Base-by-base conservation (phyloP, 2,888 invertebrate species). In the Ornithoptera alexandrae region DNA sequence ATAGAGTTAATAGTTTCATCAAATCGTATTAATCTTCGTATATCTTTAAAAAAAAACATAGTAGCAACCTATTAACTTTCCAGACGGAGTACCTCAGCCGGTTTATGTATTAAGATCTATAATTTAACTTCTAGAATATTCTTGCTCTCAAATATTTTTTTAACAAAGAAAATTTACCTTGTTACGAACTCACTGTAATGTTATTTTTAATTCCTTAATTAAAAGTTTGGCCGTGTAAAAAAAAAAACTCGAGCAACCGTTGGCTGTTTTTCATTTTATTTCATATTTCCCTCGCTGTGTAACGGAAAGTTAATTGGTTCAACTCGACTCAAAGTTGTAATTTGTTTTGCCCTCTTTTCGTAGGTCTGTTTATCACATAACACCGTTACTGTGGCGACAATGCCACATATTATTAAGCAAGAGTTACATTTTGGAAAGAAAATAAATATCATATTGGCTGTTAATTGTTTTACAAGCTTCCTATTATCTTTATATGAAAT, bases 171-270 rank as follows among this genome's bases (percentile, higher is more conserved):
- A 88, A 87, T 84, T 87, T 86, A 85, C 85, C 84, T 85, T 88
- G 86, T 87, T 85, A 79, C 85, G 77, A 89, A 85, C 89, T 88
- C 84, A 80, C 82, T 89, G 82, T 89, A 89, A 90, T 92, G 90
- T 89, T 91, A 91, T 90, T 90, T 92, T 91, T 91, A 90, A 91
- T 90, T 89, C 91, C 88, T 90, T 92, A 91, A 91, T 92, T 92
- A 92, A 92, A 92, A 92, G 88, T 92, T 92, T 84, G 78, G 73
- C 83, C 76, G 80, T 82, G 84, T 83, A 88, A 88, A 87, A 89
- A 86, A 86, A 89, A 86, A 30, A 30, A 85, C 80, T 79, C 81
- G 72, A 76, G 73, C 77, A 79, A 83, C 86, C 84, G 82, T 82
- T 79, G 85, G 88, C 85, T 86, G 87, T 89, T 89, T 89, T 89